Percentiles rank a stretch among this genome's conserved stretches.
Evolutionary conservation across 2,797 vertebrate species (phyloP).

Genomic region (Labroides dimidiatus): DNA sequence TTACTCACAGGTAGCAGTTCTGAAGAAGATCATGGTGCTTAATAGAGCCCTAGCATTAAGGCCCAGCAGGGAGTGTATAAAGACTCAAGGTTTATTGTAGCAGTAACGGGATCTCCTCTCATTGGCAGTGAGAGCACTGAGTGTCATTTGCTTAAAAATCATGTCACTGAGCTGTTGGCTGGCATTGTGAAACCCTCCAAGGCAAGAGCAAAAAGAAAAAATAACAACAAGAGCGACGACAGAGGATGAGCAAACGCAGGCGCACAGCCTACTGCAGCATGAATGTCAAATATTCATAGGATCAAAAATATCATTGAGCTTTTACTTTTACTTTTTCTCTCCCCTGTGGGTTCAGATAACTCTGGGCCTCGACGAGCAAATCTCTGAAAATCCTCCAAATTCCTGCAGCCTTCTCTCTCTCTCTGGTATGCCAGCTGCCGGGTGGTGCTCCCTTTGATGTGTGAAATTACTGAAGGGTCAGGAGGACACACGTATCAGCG

Average conservation of each 20-base stretch:
- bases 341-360: slow-evolving; percentile 80
- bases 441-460: slow-evolving; percentile 80
- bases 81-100: slow-evolving; percentile 50
- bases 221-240: slow-evolving; percentile 60
- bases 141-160: slow-evolving; percentile 68
- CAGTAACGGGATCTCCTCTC: slow-evolving; percentile 57
- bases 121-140: slow-evolving; percentile 56
- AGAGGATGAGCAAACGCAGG: slow-evolving; percentile 62
- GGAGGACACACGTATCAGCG: slow-evolving; percentile 67
- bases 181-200: slow-evolving; percentile 61
- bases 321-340: slow-evolving; percentile 76
- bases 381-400: slow-evolving; percentile 82
- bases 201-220: slow-evolving; percentile 44
- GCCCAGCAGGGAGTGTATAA: slow-evolving; percentile 43
- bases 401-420: slow-evolving; percentile 65
- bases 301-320: slow-evolving; percentile 85
- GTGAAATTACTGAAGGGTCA: slow-evolving; percentile 78
- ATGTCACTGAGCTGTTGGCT: slow-evolving; percentile 61
- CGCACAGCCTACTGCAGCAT: slow-evolving; percentile 67
- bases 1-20: slow-evolving; percentile 42
- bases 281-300: slow-evolving; percentile 86
- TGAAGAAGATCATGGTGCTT: slow-evolving; percentile 48
- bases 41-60: slow-evolving; percentile 40
- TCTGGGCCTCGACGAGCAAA: slow-evolving; percentile 78
- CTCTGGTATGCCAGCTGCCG: slow-evolving; percentile 61